Evolutionary conservation across 2,113 vertebrate genomes (phyloP).

Genomic region (Brachirus orientalis): DNA sequence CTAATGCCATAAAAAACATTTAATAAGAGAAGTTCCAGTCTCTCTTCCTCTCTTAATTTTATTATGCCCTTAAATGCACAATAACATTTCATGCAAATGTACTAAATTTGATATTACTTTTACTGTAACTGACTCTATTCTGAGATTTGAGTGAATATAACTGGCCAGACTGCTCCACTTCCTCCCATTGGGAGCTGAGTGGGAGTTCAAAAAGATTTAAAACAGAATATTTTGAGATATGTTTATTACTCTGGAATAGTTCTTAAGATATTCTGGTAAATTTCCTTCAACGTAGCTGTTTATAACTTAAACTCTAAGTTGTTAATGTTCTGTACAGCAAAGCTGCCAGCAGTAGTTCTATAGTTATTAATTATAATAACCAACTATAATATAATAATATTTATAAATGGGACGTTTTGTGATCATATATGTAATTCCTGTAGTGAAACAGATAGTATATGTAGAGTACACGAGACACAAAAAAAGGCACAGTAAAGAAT

Average conservation of each 20-base stretch:
- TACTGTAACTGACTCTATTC: constrained; percentile 25
- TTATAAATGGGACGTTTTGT: background rate
- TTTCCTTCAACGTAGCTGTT: constrained; percentile 32
- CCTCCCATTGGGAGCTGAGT: constrained; percentile 45
- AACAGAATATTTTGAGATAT: constrained; percentile 45
- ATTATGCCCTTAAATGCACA: constrained; percentile 1
- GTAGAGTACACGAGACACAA: background rate
- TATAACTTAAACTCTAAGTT: constrained; percentile 1
- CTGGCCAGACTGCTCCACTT: constrained; percentile 42
- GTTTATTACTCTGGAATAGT: constrained; percentile 62
- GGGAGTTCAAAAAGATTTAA: constrained; percentile 55
- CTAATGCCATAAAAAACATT: background rate
- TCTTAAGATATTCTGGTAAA: constrained; percentile 31
- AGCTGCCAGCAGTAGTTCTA: background rate
- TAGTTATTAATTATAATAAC: background rate
- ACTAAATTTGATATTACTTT: background rate
- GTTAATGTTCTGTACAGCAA: background rate
- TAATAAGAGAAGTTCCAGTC: background rate
- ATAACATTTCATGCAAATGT: background rate
- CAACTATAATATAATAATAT: too few species aligned
- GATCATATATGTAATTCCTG: background rate
- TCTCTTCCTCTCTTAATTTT: background rate
- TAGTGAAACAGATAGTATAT: constrained; percentile 6
- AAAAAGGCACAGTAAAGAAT: too few species aligned
- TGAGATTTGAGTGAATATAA: constrained; percentile 38